Percentiles rank a stretch among this genome's conserved stretches.
These are phyloP conservation scores for Electrona antarctica DNA, from an alignment of 2,113 vertebrate genomes.

Conservation along the genomic window DNA sequence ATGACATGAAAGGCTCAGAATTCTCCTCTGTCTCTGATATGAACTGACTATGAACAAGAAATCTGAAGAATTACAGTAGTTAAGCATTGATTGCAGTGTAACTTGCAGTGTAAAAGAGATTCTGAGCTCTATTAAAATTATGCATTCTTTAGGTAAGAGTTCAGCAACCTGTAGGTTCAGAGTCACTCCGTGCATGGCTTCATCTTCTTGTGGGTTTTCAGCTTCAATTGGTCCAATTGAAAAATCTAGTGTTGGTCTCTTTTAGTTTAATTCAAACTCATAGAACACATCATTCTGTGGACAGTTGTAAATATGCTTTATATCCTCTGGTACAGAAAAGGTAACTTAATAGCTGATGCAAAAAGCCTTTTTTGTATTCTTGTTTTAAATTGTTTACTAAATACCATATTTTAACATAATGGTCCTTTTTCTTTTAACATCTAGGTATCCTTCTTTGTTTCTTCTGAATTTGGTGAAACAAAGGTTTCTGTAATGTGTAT, in stretches of 20 bases:
- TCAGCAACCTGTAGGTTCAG: slow-evolving; percentile 9
- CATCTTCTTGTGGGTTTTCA: neutral
- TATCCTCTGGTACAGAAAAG: neutral
- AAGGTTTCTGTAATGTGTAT: neutral
- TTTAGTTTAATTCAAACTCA: too few species aligned
- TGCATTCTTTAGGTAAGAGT: neutral
- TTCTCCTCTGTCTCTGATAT: too few species aligned
- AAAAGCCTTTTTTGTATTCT: neutral
- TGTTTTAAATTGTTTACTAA: neutral
- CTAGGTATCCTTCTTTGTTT: neutral
- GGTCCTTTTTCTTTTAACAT: neutral
- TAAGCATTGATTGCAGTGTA: neutral
- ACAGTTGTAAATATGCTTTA: neutral
- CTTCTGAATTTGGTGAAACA: slow-evolving; percentile 7
- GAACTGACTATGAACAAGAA: too few species aligned
- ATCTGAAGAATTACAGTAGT: slow-evolving; percentile 1
- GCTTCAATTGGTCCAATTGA: neutral
- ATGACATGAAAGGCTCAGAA: too few species aligned
- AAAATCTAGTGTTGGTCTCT: neutral
- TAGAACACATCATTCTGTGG: too few species aligned
- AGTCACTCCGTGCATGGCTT: slow-evolving; percentile 1
- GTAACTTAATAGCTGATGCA: neutral
- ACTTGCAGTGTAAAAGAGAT: neutral
- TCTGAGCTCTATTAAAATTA: neutral
- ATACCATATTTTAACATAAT: neutral